Percentiles rank a stretch among this genome's conserved stretches.
These are phyloP conservation scores for Sipha flava DNA, from an alignment of 1,140 invertebrate genomes.

Conservation along the genomic window DNA sequence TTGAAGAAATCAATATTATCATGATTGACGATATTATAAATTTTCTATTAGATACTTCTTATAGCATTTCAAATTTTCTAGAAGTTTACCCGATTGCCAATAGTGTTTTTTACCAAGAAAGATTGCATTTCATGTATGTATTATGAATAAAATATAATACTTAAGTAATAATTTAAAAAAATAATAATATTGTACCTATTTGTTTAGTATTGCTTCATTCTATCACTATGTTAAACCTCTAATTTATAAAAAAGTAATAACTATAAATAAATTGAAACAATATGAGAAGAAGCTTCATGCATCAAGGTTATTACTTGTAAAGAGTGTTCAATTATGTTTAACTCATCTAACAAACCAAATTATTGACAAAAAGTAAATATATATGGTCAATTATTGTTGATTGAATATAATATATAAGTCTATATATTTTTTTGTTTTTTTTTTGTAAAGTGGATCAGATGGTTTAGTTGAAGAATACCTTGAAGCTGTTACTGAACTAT, in stretches of 20 bases:
- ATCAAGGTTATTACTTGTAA: slow-evolving; percentile 1
- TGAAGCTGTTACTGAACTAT: background rate
- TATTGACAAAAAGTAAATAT: background rate
- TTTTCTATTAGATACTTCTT: slow-evolving; percentile 19
- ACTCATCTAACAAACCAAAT: background rate
- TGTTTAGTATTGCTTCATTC: slow-evolving; percentile 11
- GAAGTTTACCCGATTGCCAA: background rate
- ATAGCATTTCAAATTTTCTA: background rate
- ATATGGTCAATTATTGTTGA: background rate
- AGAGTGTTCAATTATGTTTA: background rate
- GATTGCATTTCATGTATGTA: background rate
- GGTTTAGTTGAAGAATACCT: background rate
- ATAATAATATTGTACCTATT: background rate
- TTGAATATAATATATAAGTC: background rate
- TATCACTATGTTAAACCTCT: background rate
- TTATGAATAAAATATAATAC: background rate
- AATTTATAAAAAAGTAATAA: background rate
- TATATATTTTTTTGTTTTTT: background rate
- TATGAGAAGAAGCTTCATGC: background rate
- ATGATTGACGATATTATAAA: background rate
- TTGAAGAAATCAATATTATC: background rate
- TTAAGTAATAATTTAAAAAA: background rate
- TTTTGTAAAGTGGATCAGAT: background rate
- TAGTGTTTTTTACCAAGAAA: background rate
- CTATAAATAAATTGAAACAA: slow-evolving; percentile 3